Conservation (phyloP, 2,888 invertebrate genomes). For the Deilephila elpenor region DNA sequence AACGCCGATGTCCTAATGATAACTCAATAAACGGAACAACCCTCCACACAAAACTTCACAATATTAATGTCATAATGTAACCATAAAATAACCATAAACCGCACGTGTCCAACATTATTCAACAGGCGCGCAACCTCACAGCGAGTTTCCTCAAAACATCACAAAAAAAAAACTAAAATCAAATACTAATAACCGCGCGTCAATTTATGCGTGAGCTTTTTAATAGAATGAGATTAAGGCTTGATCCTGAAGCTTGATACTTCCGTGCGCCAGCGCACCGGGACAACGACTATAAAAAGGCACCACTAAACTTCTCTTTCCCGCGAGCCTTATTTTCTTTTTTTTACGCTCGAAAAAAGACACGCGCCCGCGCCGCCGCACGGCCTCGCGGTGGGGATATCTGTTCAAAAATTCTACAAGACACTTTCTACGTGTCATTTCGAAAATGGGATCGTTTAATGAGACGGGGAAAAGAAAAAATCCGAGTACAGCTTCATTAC, state of each 20-base stretch:
- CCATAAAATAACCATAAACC: slow-evolving; percentile 77
- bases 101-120: slow-evolving; percentile 79
- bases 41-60: slow-evolving; percentile 76
- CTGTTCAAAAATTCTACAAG: slow-evolving; percentile 60
- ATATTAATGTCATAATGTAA: slow-evolving; percentile 74
- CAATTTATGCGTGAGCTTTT: slow-evolving; percentile 82
- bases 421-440: slow-evolving; percentile 68
- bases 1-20: slow-evolving; percentile 73
- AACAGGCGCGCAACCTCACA: slow-evolving; percentile 71
- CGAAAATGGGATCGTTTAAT: slow-evolving; percentile 61
- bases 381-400: slow-evolving; percentile 64
- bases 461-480: slow-evolving; percentile 55
- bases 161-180: slow-evolving; percentile 67
- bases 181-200: slow-evolving; percentile 71
- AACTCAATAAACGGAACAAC: slow-evolving; percentile 72
- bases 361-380: slow-evolving; percentile 70
- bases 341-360: slow-evolving; percentile 62
- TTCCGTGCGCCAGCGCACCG: slow-evolving; percentile 82
- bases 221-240: slow-evolving; percentile 82
- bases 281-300: slow-evolving; percentile 82
- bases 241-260: slow-evolving; percentile 81
- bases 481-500: slow-evolving; percentile 60
- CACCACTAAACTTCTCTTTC: slow-evolving; percentile 80
- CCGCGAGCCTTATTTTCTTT: slow-evolving; percentile 77
- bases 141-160: slow-evolving; percentile 53